Evolutionary conservation across 2,113 vertebrate species (phyloP).

Genomic region (Orthonyx spaldingii): DNA sequence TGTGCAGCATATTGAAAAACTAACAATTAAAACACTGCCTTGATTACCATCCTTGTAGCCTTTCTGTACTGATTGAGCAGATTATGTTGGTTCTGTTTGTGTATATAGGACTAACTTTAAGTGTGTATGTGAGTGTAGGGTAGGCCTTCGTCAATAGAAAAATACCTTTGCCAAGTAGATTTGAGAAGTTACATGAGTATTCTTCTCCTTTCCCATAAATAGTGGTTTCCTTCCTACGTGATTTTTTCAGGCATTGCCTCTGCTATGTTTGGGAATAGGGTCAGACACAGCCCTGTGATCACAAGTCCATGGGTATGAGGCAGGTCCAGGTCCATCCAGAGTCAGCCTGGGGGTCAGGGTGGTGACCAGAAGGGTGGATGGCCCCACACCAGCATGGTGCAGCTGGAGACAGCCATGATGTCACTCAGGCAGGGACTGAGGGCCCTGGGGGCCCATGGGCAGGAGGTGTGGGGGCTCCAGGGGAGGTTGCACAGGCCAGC

Average conservation of each 20-base stretch:
- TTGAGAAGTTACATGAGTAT: not conserved
- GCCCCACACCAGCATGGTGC: not conserved
- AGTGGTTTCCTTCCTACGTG: not conserved
- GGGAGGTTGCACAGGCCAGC: not conserved
- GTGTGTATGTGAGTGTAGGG: not conserved
- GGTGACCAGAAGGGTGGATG: not conserved
- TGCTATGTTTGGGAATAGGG: not conserved
- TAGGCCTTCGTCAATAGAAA: not conserved
- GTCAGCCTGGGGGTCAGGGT: not conserved
- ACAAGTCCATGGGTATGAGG: rapidly evolving
- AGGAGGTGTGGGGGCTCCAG: not conserved
- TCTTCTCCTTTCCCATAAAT: not conserved
- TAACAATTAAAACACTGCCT: not conserved
- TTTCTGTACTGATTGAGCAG: not conserved
- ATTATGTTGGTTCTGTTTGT: not conserved
- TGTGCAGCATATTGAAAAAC: not conserved
- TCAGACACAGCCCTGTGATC: not conserved
- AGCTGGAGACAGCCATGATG: not conserved
- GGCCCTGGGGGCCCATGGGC: not conserved
- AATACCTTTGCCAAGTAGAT: not conserved
- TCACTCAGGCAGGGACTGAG: not conserved
- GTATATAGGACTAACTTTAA: not conserved
- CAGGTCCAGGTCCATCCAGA: not conserved
- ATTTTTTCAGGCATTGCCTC: not conserved
- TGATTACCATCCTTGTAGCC: not conserved